These are phyloP conservation scores for Streblospio benedicti DNA, from an alignment of 1,140 invertebrate genomes.

Conservation along the genomic window DNA sequence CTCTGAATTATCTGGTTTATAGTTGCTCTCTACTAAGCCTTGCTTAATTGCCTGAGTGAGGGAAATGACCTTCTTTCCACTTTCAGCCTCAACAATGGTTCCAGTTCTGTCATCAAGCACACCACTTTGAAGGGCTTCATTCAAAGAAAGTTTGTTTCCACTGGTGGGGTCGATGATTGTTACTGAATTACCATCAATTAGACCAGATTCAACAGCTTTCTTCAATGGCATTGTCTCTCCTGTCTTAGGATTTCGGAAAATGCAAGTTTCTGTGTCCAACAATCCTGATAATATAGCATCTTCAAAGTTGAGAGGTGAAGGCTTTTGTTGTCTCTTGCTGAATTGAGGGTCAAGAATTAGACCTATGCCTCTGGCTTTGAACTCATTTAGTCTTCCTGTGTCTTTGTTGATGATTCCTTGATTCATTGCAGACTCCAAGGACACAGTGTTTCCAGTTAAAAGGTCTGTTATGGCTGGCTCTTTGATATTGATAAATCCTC, in stretches of 20 bases:
- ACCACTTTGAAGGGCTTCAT: constrained; percentile 61
- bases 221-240: constrained; percentile 64
- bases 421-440: constrained; percentile 42
- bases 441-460: constrained; percentile 53
- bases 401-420: constrained; percentile 40
- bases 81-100: constrained; percentile 59
- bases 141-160: constrained; percentile 56
- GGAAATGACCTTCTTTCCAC: constrained; percentile 67
- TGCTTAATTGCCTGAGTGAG: constrained; percentile 73
- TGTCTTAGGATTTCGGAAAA: constrained; percentile 69
- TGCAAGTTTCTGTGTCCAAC: constrained; percentile 67
- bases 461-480: constrained; percentile 54
- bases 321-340: constrained; percentile 7
- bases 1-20: constrained; percentile 62
- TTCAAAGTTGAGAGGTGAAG: constrained; percentile 52
- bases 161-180: constrained; percentile 54
- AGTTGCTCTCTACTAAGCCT: constrained; percentile 65
- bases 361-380: constrained; percentile 25
- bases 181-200: constrained; percentile 72
- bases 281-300: constrained; percentile 74
- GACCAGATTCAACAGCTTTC: constrained; percentile 65
- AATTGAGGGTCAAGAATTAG: constrained; percentile 13
- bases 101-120: constrained; percentile 32
- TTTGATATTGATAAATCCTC: constrained; percentile 54
- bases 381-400: constrained; percentile 42